A percentile compares a stretch with the other conserved stretches of the same genome.
Evolutionary conservation across 2,888 invertebrate genomes (phyloP).

Genomic region (Smittia sp.): DNA sequence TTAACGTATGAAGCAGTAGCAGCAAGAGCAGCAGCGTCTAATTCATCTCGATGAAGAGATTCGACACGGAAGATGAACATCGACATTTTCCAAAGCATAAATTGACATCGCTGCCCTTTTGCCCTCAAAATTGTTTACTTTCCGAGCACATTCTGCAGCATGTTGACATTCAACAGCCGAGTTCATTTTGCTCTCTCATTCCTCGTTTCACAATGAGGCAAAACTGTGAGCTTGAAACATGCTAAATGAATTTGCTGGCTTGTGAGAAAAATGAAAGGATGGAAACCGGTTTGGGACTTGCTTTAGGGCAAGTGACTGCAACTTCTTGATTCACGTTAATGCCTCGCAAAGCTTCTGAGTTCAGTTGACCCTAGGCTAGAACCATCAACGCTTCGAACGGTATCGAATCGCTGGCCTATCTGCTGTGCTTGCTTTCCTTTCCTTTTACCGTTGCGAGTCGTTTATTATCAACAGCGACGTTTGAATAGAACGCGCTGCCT

Average conservation of each 20-base stretch:
- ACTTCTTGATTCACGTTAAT: not conserved
- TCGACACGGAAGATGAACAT: too few species aligned
- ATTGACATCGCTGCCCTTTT: slow-evolving; percentile 34
- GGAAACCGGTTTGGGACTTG: not conserved
- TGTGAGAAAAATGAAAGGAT: slow-evolving; percentile 3
- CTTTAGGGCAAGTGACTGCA: not conserved
- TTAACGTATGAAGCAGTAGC: too few species aligned
- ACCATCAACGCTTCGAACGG: not conserved
- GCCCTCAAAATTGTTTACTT: slow-evolving; percentile 10
- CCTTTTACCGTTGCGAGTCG: not conserved
- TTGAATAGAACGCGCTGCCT: not conserved
- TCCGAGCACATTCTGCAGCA: not conserved
- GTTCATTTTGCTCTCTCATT: not conserved
- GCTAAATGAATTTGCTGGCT: not conserved
- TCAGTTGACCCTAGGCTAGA: not conserved
- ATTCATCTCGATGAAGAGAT: too few species aligned
- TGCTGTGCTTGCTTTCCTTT: not conserved
- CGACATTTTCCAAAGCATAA: not conserved
- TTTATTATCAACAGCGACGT: not conserved
- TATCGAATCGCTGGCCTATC: not conserved
- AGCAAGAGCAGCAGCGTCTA: too few species aligned
- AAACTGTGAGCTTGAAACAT: not conserved
- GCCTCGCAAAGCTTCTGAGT: not conserved
- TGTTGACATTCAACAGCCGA: not conserved
- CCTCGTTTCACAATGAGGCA: not conserved